phyloP scores from a whole-genome alignment of 2,113 vertebrate genomes.

The Calyptommatus sinebrachiatus region DNA sequence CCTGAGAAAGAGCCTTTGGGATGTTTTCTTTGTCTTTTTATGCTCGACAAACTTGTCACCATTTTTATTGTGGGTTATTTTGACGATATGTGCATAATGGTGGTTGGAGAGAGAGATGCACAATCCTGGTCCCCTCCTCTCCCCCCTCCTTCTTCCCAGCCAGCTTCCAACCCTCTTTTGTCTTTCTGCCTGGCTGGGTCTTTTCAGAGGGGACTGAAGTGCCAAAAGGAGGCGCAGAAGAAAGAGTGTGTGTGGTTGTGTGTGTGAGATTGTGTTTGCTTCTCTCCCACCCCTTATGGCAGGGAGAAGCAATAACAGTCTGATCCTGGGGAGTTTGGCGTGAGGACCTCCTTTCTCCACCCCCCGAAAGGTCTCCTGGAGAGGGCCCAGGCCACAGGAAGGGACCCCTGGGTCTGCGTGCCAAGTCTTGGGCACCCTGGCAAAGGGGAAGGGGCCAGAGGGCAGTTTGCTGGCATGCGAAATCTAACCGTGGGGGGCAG shows the following conservation, averaged over 20 bases:
- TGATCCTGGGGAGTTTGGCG: too few relatives aligned
- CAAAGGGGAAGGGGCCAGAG: too few relatives aligned
- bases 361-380: too few relatives aligned
- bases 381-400: too few relatives aligned
- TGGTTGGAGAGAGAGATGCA: background rate
- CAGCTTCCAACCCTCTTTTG: conserved; percentile 43
- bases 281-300: background rate
- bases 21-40: too few relatives aligned
- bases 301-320: background rate
- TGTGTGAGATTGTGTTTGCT: background rate
- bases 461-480: too few relatives aligned
- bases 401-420: background rate
- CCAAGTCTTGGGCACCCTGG: background rate
- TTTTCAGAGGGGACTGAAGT: conserved; percentile 48
- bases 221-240: background rate
- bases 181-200: conserved; percentile 67
- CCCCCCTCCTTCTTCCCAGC: conserved; percentile 5
- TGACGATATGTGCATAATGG: background rate
- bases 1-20: too few relatives aligned
- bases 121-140: background rate
- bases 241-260: background rate
- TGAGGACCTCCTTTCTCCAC: too few relatives aligned
- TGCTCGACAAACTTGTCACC: too few relatives aligned
- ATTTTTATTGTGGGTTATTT: too few relatives aligned
- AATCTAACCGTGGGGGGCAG: background rate